Evolutionary conservation across 2,113 vertebrate species (phyloP).

Genomic region (Addax nasomaculatus): DNA sequence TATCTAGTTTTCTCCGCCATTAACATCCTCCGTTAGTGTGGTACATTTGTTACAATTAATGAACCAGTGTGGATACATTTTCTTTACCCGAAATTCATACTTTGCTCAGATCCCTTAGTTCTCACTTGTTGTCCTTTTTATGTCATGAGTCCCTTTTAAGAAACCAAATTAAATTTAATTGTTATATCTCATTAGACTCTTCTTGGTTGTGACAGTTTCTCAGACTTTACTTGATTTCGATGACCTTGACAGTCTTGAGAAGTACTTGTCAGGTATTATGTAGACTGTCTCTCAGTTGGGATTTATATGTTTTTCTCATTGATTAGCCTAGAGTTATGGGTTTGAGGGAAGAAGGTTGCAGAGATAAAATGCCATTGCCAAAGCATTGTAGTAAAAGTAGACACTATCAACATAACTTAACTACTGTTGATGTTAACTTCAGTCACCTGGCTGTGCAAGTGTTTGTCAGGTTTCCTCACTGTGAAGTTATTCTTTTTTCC

Average conservation of each 20-base stretch:
- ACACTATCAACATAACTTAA: background rate
- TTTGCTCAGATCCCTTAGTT: background rate
- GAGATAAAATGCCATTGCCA: background rate
- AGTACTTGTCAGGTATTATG: background rate
- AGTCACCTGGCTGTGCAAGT: background rate
- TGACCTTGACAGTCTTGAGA: background rate
- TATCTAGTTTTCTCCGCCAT: background rate
- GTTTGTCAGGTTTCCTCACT: background rate
- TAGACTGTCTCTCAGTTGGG: background rate
- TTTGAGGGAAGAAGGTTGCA: background rate
- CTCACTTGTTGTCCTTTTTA: background rate
- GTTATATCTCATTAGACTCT: background rate
- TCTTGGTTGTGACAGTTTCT: background rate
- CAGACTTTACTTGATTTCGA: background rate
- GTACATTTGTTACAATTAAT: background rate
- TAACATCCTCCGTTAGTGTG: background rate
- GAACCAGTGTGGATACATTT: background rate
- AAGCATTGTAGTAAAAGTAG: background rate
- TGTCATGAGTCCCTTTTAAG: background rate
- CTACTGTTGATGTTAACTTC: background rate
- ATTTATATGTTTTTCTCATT: background rate
- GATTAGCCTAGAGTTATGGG: background rate
- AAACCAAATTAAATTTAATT: background rate
- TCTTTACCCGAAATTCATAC: background rate
- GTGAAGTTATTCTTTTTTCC: background rate